Percentiles rank a stretch among this genome's conserved stretches.
Conservation (phyloP, 2,888 invertebrate species). For the Luperina testacea region DNA sequence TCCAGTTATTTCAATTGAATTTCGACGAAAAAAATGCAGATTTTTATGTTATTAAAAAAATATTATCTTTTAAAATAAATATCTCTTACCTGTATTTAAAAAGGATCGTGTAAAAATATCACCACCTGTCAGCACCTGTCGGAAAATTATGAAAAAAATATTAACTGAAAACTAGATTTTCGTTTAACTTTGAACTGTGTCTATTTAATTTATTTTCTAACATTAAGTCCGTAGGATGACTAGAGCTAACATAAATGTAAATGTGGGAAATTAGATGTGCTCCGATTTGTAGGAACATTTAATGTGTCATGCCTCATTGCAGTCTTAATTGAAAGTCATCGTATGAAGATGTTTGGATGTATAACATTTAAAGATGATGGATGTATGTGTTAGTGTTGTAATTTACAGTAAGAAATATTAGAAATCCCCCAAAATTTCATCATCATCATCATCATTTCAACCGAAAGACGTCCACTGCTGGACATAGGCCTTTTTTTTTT, state of each 20-base stretch:
- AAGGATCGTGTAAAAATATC: neutral
- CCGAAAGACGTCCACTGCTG: no score
- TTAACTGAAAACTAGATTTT: neutral
- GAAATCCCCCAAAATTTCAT: neutral
- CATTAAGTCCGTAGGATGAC: neutral
- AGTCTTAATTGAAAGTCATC: constrained; percentile 33
- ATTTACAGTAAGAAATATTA: neutral
- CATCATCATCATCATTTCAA: no score
- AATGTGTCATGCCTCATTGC: constrained; percentile 26
- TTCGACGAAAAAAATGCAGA: neutral
- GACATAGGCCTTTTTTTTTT: no score
- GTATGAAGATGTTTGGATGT: constrained; percentile 16
- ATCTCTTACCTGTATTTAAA: neutral
- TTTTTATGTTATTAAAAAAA: neutral
- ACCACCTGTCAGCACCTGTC: neutral
- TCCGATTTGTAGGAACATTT: constrained; percentile 15
- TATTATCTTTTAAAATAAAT: neutral
- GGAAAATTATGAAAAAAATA: neutral
- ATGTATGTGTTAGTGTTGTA: neutral
- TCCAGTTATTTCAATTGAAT: neutral
- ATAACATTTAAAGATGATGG: constrained; percentile 34
- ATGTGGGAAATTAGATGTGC: constrained; percentile 12
- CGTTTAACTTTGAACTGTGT: constrained; percentile 16
- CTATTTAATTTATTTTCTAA: neutral
- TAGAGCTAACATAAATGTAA: constrained; percentile 4